These are phyloP conservation scores for Melanostoma scalare DNA, from an alignment of 2,888 invertebrate species.

Conservation along the genomic window DNA sequence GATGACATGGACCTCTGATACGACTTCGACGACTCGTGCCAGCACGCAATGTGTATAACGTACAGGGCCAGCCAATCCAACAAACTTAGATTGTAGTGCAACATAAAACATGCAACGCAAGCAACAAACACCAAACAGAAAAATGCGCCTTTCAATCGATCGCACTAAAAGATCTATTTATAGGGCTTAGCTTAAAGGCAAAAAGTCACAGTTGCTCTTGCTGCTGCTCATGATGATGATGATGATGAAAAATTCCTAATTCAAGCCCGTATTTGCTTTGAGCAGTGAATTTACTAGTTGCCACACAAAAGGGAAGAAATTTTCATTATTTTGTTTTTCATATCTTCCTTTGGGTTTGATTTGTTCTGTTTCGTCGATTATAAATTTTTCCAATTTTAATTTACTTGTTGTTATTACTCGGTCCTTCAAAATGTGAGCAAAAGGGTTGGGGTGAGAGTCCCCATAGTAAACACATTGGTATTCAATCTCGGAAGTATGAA, in stretches of 20 bases:
- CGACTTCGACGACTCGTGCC: conserved; percentile 61
- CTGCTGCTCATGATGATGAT: background rate
- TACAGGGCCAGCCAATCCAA: background rate
- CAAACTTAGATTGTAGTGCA: conserved; percentile 41
- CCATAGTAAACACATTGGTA: conserved; percentile 25
- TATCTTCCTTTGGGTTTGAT: background rate
- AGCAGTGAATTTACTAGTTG: background rate
- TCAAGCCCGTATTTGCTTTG: conserved; percentile 6
- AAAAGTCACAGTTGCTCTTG: conserved; percentile 36
- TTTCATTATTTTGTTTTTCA: conserved; percentile 39
- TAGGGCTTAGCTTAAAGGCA: conserved; percentile 56
- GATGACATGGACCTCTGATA: conserved; percentile 11
- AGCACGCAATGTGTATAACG: conserved; percentile 57
- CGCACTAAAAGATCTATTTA: conserved; percentile 65
- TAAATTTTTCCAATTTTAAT: conserved; percentile 27
- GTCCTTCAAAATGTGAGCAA: background rate
- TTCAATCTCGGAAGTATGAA: conserved; percentile 27
- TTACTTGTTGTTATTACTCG: background rate
- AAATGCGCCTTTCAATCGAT: conserved; percentile 54
- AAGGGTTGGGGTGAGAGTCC: background rate
- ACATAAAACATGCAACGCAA: conserved; percentile 29
- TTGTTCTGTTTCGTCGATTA: conserved; percentile 36
- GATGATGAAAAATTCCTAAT: conserved; percentile 53
- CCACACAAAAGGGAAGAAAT: conserved; percentile 27
- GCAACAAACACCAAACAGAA: conserved; percentile 17